These are phyloP conservation scores for Actinia equina DNA, from an alignment of 64 coral and sea anemone species.

Conservation along the genomic window DNA sequence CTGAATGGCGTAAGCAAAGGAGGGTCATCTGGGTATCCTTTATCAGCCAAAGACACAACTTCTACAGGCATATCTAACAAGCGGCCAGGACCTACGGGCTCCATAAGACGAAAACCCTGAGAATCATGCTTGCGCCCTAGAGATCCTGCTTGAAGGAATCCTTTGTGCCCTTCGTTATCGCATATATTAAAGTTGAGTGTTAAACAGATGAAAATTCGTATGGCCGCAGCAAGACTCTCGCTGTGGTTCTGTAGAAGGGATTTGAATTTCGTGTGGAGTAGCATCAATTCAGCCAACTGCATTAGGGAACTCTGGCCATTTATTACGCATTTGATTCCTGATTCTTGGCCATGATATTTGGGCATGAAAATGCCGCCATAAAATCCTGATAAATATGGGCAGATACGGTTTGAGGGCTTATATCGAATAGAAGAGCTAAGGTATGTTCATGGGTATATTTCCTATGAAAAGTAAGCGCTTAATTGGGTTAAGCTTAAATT, in stretches of 20 bases:
- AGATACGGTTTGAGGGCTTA: neutral
- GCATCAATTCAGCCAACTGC: slow-evolving; percentile 14
- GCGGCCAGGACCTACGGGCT: neutral
- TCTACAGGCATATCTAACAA: neutral
- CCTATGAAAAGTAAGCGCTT: neutral
- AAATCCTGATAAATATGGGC: neutral
- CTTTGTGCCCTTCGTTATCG: slow-evolving; percentile 33
- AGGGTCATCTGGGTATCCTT: too few relatives aligned
- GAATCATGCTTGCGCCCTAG: slow-evolving; percentile 23
- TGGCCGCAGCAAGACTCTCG: slow-evolving; percentile 15
- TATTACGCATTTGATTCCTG: neutral
- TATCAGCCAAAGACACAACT: neutral
- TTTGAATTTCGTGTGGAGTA: slow-evolving; percentile 25
- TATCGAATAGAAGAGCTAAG: neutral
- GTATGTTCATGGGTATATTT: neutral
- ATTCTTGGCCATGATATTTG: too few relatives aligned
- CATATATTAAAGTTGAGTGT: neutral
- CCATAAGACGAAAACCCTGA: neutral
- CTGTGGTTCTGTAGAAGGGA: neutral
- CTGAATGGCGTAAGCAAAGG: too few relatives aligned
- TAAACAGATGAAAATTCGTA: slow-evolving; percentile 5
- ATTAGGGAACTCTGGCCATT: slow-evolving; percentile 17
- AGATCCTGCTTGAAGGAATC: slow-evolving; percentile 36
- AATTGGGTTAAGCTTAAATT: neutral
- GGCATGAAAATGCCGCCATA: neutral